phyloP scores from a whole-genome alignment of 1,140 invertebrate genomes.

The Diprion similis region DNA sequence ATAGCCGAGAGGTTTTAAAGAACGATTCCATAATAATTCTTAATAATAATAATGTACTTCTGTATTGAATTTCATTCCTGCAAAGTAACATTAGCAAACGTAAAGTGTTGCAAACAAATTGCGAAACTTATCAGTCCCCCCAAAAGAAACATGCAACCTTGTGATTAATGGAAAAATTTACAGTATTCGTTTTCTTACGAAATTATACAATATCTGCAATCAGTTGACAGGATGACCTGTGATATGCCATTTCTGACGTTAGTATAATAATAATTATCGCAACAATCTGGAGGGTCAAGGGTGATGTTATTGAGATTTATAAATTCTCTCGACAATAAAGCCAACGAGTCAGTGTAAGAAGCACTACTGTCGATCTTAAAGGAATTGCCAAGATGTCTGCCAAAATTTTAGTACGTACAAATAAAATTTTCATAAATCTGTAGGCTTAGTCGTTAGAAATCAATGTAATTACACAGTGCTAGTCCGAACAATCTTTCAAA shows the following conservation, averaged over 20 bases:
- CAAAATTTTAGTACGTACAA: conserved; percentile 45
- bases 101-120: neutral
- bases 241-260: neutral
- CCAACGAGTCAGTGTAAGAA: conserved; percentile 39
- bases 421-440: conserved; percentile 2
- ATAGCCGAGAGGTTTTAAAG: neutral
- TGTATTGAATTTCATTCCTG: neutral
- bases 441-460: too few species aligned
- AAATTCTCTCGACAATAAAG: conserved; percentile 44
- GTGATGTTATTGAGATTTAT: conserved; percentile 50
- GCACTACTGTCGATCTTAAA: conserved; percentile 25
- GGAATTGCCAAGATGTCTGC: conserved; percentile 38
- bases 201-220: neutral
- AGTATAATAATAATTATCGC: conserved; percentile 11
- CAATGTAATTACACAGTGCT: too few species aligned
- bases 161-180: neutral
- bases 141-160: neutral
- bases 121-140: neutral
- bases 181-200: neutral
- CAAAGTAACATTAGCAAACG: neutral
- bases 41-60: neutral
- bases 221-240: neutral
- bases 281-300: conserved; percentile 45
- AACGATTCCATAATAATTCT: neutral
- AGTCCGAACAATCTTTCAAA: too few species aligned